phyloP scores from a whole-genome alignment of 2,888 invertebrate genomes.

The Lasioglossum zephyrum region DNA sequence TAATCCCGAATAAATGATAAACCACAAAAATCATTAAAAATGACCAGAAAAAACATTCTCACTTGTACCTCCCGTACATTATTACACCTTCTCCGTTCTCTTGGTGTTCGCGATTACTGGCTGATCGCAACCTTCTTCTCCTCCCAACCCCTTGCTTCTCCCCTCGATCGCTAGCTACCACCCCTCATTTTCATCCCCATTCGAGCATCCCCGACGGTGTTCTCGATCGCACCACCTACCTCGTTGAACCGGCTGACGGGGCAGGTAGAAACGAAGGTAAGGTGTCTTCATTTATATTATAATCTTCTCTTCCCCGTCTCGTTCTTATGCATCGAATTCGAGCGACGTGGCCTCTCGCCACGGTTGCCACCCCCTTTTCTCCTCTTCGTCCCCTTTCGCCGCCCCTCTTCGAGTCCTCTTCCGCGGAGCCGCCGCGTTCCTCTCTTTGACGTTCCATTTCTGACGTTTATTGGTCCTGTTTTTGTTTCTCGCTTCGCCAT shows the following conservation, averaged over 20 bases:
- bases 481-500: conserved; percentile 22
- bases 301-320: conserved; percentile 73
- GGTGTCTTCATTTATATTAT: conserved; percentile 78
- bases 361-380: background rate
- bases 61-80: background rate
- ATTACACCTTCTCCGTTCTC: background rate
- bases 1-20: too few relatives aligned
- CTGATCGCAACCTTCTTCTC: conserved; percentile 20
- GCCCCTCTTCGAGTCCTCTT: background rate
- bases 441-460: conserved; percentile 32
- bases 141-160: background rate
- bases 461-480: conserved; percentile 41
- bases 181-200: background rate
- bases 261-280: conserved; percentile 67
- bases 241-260: conserved; percentile 59
- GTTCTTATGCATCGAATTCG: conserved; percentile 76
- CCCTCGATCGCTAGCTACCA: background rate
- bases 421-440: background rate
- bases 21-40: too few relatives aligned
- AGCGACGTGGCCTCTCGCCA: conserved; percentile 39
- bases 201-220: background rate
- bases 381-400: background rate
- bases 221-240: conserved; percentile 33
- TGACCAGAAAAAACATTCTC: background rate
- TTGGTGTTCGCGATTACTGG: conserved; percentile 13